phyloP scores from a whole-genome alignment of 2,797 vertebrate species.

The Merluccius polli region DNA sequence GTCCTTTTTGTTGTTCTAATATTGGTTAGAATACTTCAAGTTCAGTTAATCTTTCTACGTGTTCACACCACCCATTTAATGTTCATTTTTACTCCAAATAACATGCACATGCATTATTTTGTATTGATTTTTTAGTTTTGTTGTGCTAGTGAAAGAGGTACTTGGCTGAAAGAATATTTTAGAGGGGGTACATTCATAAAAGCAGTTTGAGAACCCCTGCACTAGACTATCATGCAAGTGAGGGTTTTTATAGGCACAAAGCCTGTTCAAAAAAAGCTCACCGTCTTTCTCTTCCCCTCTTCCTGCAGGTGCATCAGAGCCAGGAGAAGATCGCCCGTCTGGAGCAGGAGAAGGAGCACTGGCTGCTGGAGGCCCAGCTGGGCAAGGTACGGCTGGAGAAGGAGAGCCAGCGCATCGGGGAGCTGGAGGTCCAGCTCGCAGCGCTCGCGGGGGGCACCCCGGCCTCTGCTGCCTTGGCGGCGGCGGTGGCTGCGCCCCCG shows the following conservation, averaged over 20 bases:
- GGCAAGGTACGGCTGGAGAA: slow-evolving; percentile 94
- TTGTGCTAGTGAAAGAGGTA: too few relatives aligned
- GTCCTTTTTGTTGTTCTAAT: too few relatives aligned
- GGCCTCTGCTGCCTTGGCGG: slow-evolving; percentile 33
- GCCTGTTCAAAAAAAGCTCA: not conserved
- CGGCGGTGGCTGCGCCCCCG: slow-evolving; percentile 11
- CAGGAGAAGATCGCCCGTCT: slow-evolving; percentile 94
- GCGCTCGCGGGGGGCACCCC: slow-evolving; percentile 51
- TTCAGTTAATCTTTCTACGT: too few relatives aligned
- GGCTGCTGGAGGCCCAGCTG: slow-evolving; percentile 96
- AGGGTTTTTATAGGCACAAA: not conserved
- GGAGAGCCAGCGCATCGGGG: slow-evolving; percentile 83
- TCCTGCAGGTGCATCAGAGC: slow-evolving; percentile 88
- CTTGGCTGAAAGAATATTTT: too few relatives aligned
- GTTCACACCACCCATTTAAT: too few relatives aligned
- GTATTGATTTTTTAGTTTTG: too few relatives aligned
- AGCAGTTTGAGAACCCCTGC: too few relatives aligned
- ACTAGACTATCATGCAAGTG: not conserved
- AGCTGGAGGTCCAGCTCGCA: slow-evolving; percentile 76
- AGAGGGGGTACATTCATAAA: too few relatives aligned
- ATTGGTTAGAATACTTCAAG: too few relatives aligned
- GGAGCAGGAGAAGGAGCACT: slow-evolving; percentile 98
- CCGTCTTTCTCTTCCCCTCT: slow-evolving; percentile 18
- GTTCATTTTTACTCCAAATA: too few relatives aligned
- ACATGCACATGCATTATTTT: too few relatives aligned